Evolutionary conservation across 2,797 vertebrate species (phyloP).

Genomic region (Tokudaia muenninki): DNA sequence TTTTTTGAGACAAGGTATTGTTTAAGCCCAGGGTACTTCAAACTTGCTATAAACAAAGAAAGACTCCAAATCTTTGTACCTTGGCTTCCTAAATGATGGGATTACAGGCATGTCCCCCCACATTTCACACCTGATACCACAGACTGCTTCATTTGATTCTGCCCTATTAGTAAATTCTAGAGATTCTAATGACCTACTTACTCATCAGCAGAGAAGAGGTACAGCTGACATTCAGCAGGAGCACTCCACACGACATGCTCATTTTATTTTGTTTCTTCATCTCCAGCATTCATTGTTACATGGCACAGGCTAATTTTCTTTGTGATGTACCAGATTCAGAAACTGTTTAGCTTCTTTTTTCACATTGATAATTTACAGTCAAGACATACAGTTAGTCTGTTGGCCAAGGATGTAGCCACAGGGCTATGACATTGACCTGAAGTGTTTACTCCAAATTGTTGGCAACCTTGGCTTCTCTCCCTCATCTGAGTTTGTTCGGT

Average conservation of each 20-base stretch:
- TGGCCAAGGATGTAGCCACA: neutral
- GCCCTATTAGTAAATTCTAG: neutral
- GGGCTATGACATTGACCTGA: slow-evolving; percentile 9
- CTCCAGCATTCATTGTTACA: neutral
- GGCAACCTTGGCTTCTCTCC: slow-evolving; percentile 18
- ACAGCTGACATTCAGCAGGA: neutral
- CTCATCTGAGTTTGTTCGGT: slow-evolving; percentile 53
- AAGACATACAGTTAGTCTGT: neutral
- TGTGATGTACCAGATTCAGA: slow-evolving; percentile 22
- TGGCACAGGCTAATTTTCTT: slow-evolving; percentile 17
- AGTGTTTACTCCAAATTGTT: neutral
- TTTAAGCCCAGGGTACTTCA: neutral
- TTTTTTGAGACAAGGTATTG: neutral
- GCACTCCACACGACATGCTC: neutral
- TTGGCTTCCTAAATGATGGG: neutral
- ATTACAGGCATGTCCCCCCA: neutral
- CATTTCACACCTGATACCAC: neutral
- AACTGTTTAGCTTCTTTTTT: neutral
- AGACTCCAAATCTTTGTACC: neutral
- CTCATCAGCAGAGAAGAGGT: neutral
- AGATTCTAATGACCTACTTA: neutral
- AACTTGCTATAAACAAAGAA: neutral
- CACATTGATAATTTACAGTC: slow-evolving; percentile 17
- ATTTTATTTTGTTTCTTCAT: neutral
- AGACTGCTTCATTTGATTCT: neutral